These are phyloP conservation scores for Mionectes macconnelli DNA, from an alignment of 2,113 vertebrate genomes.

Conservation along the genomic window DNA sequence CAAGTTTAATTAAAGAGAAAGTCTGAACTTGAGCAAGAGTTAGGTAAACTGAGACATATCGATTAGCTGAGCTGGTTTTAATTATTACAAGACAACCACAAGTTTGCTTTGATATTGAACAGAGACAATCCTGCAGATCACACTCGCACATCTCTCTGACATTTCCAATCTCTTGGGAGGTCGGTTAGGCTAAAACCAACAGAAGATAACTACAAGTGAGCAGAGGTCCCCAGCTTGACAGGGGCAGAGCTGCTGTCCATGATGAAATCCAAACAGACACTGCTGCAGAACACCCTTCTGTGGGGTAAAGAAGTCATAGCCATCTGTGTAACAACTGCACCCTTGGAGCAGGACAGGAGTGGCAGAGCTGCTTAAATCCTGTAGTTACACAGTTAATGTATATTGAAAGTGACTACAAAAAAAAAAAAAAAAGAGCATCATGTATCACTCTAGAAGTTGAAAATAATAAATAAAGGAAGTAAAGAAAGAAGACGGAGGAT, in stretches of 20 bases:
- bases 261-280: not conserved
- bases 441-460: not conserved
- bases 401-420: not conserved
- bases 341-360: not conserved
- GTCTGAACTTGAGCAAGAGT: not conserved
- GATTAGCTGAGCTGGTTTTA: slow-evolving; percentile 15
- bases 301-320: not conserved
- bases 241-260: not conserved
- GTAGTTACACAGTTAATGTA: not conserved
- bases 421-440: not conserved
- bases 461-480: not conserved
- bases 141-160: not conserved
- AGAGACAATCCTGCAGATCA: not conserved
- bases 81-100: not conserved
- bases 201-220: not conserved
- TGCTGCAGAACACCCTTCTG: not conserved
- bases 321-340: not conserved
- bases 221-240: not conserved
- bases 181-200: not conserved
- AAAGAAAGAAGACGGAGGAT: not conserved
- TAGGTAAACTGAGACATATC: not conserved
- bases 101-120: not conserved
- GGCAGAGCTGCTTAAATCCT: not conserved
- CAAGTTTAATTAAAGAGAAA: slow-evolving; percentile 32
- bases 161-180: not conserved